These are phyloP conservation scores for Ylistrum balloti DNA, from an alignment of 1,140 invertebrate genomes.

Conservation along the genomic window DNA sequence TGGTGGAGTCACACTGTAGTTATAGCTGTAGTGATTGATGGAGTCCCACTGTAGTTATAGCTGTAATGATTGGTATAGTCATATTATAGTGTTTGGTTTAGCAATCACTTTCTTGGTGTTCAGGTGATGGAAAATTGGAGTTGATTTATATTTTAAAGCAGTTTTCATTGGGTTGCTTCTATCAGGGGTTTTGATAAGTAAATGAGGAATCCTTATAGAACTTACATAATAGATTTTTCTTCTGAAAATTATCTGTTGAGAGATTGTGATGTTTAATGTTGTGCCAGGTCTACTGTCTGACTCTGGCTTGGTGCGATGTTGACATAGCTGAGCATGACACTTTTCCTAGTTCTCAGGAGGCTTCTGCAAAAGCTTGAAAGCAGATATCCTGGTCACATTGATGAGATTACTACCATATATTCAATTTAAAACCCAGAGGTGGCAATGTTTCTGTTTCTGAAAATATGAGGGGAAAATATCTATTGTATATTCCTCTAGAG, in stretches of 20 bases:
- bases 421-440: neutral
- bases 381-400: neutral
- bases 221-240: neutral
- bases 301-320: neutral
- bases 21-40: no score
- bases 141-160: no score
- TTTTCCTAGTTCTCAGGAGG: neutral
- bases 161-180: no score
- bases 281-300: neutral
- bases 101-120: no score
- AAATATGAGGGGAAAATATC: neutral
- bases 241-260: neutral
- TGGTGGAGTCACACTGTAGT: no score
- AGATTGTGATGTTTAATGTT: no score
- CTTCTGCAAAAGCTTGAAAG: neutral
- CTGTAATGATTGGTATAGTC: no score
- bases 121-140: no score
- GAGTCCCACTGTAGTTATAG: no score
- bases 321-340: neutral
- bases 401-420: neutral
- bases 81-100: no score
- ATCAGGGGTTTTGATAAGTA: neutral
- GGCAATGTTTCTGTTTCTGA: neutral
- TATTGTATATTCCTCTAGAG: neutral
- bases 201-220: neutral